Evolutionary conservation across 2,113 vertebrate genomes (phyloP).

Genomic region (Deroptyus accipitrinus): DNA sequence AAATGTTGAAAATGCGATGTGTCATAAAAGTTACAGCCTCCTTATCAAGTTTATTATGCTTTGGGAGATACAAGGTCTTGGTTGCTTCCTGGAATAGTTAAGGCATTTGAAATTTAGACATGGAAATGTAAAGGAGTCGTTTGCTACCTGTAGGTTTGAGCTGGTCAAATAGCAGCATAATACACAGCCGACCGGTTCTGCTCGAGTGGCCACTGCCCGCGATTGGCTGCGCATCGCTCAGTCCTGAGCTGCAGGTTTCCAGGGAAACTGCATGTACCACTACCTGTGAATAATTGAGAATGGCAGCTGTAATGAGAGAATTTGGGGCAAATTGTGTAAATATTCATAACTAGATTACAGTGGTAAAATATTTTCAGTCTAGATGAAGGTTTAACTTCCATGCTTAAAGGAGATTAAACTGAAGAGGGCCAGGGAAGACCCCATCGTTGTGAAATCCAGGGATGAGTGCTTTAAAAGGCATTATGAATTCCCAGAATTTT

Average conservation of each 20-base stretch:
- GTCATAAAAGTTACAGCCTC: conserved; percentile 65
- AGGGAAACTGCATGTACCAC: conserved; percentile 68
- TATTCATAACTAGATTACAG: conserved; percentile 67
- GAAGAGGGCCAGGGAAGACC: conserved; percentile 44
- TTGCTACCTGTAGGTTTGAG: neutral
- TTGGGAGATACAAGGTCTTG: conserved; percentile 7
- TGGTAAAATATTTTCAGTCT: conserved; percentile 66
- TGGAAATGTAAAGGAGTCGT: conserved; percentile 37
- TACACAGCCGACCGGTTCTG: conserved; percentile 23
- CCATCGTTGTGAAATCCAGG: conserved; percentile 4
- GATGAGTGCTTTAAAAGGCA: conserved; percentile 25
- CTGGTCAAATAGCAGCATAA: conserved; percentile 51
- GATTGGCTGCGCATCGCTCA: conserved; percentile 38
- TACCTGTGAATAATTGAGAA: conserved; percentile 74
- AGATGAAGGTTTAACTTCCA: conserved; percentile 59
- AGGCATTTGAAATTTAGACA: conserved; percentile 37
- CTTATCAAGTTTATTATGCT: conserved; percentile 66
- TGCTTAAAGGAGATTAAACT: conserved; percentile 62
- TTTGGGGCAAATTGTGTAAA: conserved; percentile 67
- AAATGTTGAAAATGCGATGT: conserved; percentile 65
- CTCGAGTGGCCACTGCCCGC: conserved; percentile 41
- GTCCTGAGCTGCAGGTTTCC: conserved; percentile 67
- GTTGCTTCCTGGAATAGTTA: conserved; percentile 35
- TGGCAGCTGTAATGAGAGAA: conserved; percentile 66
- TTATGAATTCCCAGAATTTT: conserved; percentile 34